phyloP scores from a whole-genome alignment of 2,113 vertebrate species.

The Anguilla japonica region DNA sequence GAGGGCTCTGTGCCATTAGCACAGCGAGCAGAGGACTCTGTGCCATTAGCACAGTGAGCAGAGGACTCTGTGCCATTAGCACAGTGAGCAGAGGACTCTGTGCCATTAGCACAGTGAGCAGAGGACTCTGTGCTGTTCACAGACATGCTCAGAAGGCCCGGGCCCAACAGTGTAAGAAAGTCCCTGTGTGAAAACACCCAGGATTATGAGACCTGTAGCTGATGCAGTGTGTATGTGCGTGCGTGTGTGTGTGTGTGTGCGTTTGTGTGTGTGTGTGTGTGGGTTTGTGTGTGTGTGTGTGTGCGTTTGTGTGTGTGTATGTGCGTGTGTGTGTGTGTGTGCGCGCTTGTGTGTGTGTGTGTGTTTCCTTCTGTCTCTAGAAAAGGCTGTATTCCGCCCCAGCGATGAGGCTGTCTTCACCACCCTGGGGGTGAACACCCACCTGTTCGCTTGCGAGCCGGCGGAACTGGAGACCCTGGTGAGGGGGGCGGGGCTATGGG shows the following conservation, averaged over 20 bases:
- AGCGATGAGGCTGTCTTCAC: slow-evolving; percentile 96
- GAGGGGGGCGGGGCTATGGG: slow-evolving; percentile 46
- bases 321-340: slow-evolving; percentile 16
- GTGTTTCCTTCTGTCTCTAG: slow-evolving; percentile 56
- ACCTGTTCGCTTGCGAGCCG: slow-evolving; percentile 90
- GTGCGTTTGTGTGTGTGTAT: neutral
- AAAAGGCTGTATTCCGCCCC: slow-evolving; percentile 89
- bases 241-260: too few relatives aligned
- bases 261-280: neutral
- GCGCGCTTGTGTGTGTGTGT: slow-evolving; percentile 1
- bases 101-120: too few relatives aligned
- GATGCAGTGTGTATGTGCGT: neutral
- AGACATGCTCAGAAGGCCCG: neutral
- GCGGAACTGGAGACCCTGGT: slow-evolving; percentile 86
- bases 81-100: too few relatives aligned
- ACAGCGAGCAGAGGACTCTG: too few relatives aligned
- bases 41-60: too few relatives aligned
- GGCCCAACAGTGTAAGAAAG: too few relatives aligned
- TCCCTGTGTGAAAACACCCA: too few relatives aligned
- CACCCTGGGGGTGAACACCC: slow-evolving; percentile 94
- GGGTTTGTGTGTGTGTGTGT: too few relatives aligned
- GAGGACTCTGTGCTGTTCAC: neutral
- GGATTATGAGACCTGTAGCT: neutral
- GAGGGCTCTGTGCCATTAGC: too few relatives aligned
- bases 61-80: too few relatives aligned